Evolutionary conservation across 1,140 invertebrate species (phyloP), one percentile per base, ranked within the genome.

Genomic region (Ceratina australensis): DNA sequence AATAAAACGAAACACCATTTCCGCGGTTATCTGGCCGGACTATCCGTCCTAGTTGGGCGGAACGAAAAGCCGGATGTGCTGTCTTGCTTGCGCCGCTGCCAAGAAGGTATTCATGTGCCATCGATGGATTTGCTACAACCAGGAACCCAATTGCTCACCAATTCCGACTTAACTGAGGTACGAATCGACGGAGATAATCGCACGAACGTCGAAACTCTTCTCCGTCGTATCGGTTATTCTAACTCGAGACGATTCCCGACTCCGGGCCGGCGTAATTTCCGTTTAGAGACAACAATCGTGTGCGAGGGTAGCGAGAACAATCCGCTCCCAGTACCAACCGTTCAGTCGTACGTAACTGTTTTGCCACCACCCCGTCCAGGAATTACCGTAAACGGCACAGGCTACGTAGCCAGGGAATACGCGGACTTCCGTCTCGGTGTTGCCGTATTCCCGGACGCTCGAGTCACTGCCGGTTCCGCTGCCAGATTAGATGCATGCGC

Each of bases 181-280:
- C 96, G 96, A 16, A 96, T 99, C 84, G 96, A 98, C 86, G 97
- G 98, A 16, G 96, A 97, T 84, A 97, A 97, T 88, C 95, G 96
- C 26, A 96, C 96, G 8, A 97, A 98, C 88, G 94, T 99, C 63
- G 97, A 99, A 91, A 96, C 95, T 3, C 90, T 99, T 4, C 93
- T 99, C 68, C 95, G 96, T 22, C 95, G 97, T 87, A 95, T 99
- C 76, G 96, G 97, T 22, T 99, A 99, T 90, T 95, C 96, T 4
- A 99, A 99, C 90, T 95, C 95, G 1, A 94, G 98, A 67, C 95
- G 96, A 80, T 98, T 96, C 92, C 98, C 98, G 0, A 99, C 98
- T 1, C 97, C 98, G 3, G 98, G 98, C 1, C 92, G 97, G 13
- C 93, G 98, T 22, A 98, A 97, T 88, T 94, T 99, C 82, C 95